Evolutionary conservation across 2,888 invertebrate genomes (phyloP), one percentile per base, ranked within the genome.

Genomic region (Athalia cordata): DNA sequence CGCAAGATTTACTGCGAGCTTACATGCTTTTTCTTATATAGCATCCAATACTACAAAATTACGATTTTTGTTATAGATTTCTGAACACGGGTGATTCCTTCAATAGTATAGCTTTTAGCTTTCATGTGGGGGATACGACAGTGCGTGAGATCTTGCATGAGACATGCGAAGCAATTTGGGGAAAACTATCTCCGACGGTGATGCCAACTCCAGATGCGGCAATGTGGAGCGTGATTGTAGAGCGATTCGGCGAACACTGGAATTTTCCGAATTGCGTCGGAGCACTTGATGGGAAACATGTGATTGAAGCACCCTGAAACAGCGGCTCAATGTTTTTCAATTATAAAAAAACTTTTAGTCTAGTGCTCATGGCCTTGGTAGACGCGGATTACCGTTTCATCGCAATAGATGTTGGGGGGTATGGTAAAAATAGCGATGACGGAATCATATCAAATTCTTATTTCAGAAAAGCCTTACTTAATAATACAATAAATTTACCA

Each of bases 281-380:
- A 7, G 59, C 15, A 15, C 59, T 59, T 7, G 59, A 59, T n/a
- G 15, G 59, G 5, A 59, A 59, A 13, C 59, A 59, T 15, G 13
- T 59, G 7, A 59, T 59, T n/a, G 13, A 15, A 59, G 59, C 59
- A 59, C 59, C 59, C 4, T 4, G 13, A 15, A 59, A 59, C 15
- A 59, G 59, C 7, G 59, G 15, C 59, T 59, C 59, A 13, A 59
- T 59, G 59, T 59, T 15, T 15, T 59, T 59, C 15, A 59, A 59
- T n/a, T 59, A 59, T 11, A 59, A 59, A 59, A 59, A 59, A 15
- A 13, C 59, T 6, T 59, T 59, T n/a, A 59, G 59, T 13, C 11
- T 59, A n/a, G 59, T 59, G 4, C 59, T 59, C 8, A 59, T 59
- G 59, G 59, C 59, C 7, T 15, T 59, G n/a, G 59, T 59, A 59